These are phyloP conservation scores for Copidosoma floridanum DNA, from an alignment of 1,140 invertebrate genomes.

Conservation along the genomic window DNA sequence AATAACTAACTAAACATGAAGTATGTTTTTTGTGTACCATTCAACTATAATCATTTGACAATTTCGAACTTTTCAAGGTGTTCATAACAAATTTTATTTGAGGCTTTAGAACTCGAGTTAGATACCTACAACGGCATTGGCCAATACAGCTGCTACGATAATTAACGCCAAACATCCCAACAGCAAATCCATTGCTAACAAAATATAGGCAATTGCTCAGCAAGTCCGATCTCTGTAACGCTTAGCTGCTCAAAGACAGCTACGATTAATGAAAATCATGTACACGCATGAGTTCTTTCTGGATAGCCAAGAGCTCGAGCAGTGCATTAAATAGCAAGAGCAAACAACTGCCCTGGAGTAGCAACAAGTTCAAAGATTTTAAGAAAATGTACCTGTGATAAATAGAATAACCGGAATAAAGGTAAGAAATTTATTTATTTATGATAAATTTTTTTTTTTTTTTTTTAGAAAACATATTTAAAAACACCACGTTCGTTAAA, in stretches of 20 bases:
- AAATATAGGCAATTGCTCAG: slow-evolving; percentile 75
- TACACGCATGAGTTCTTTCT: slow-evolving; percentile 90
- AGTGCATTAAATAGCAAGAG: slow-evolving; percentile 93
- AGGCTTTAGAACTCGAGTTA: slow-evolving; percentile 87
- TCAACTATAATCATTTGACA: not conserved
- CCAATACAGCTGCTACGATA: slow-evolving; percentile 78
- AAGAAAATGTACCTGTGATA: too few species aligned
- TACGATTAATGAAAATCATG: slow-evolving; percentile 86
- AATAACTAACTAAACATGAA: slow-evolving; percentile 90
- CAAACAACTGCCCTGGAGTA: slow-evolving; percentile 84
- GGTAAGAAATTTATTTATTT: too few species aligned
- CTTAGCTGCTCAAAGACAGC: slow-evolving; percentile 75
- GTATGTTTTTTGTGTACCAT: slow-evolving; percentile 50
- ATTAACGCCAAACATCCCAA: slow-evolving; percentile 76
- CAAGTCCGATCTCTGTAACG: slow-evolving; percentile 80
- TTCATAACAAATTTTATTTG: slow-evolving; percentile 1
- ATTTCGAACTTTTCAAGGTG: not conserved
- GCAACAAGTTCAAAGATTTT: too few species aligned
- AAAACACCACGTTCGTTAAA: too few species aligned
- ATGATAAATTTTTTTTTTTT: too few species aligned
- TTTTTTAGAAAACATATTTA: too few species aligned
- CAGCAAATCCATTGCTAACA: slow-evolving; percentile 73
- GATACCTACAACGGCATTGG: slow-evolving; percentile 91
- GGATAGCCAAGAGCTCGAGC: slow-evolving; percentile 87
- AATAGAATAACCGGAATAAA: too few species aligned